Conservation (phyloP, 2,888 invertebrate genomes). For the Pedicia rivosa region DNA sequence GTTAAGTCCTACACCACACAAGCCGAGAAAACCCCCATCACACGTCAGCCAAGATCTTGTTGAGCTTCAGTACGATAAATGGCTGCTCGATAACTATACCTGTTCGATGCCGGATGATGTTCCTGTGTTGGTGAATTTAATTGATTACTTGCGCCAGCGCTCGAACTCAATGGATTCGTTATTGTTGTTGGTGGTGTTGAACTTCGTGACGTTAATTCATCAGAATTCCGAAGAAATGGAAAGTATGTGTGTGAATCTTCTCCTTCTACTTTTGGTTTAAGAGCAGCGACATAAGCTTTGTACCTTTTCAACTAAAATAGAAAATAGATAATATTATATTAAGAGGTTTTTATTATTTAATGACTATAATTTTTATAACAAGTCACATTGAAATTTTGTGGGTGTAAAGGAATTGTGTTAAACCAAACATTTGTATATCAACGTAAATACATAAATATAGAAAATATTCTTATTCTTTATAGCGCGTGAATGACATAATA, state of each 20-base stretch:
- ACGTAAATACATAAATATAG: too few species aligned
- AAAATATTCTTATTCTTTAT: too few species aligned
- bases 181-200: conserved; percentile 17
- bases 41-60: conserved; percentile 61
- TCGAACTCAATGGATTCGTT: too few species aligned
- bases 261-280: conserved; percentile 44
- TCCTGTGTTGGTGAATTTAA: not conserved
- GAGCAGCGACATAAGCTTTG: conserved; percentile 62
- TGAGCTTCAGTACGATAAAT: conserved; percentile 46
- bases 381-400: too few species aligned
- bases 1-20: conserved; percentile 45
- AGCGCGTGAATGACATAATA: too few species aligned
- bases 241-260: conserved; percentile 26
- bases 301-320: conserved; percentile 58
- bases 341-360: too few species aligned
- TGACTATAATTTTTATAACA: too few species aligned
- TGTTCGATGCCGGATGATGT: conserved; percentile 33
- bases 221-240: conserved; percentile 32
- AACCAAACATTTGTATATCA: too few species aligned
- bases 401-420: too few species aligned
- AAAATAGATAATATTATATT: too few species aligned
- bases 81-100: conserved; percentile 53
- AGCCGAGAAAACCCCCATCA: conserved; percentile 68
- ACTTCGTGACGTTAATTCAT: conserved; percentile 40
- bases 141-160: conserved; percentile 11